A percentile compares a stretch with the other conserved stretches of the same genome.
Conservation (phyloP, 2,888 invertebrate species). For the Formica aserva region DNA sequence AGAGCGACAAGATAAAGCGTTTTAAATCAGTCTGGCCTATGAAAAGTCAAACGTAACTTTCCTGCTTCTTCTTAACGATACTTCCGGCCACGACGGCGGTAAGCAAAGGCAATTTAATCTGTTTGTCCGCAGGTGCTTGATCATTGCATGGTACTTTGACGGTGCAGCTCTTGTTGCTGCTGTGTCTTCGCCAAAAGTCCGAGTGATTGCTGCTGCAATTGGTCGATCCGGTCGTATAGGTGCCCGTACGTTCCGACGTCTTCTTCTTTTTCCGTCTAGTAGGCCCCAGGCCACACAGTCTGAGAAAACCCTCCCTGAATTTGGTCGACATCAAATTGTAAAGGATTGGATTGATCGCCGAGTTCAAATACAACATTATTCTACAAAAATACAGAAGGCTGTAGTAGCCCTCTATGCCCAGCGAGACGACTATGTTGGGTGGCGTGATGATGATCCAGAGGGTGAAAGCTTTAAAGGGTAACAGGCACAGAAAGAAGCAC, state of each 20-base stretch:
- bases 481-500: constrained; percentile 95
- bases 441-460: constrained; percentile 94
- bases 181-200: constrained; percentile 88
- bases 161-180: constrained; percentile 84
- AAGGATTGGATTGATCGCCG: constrained; percentile 95
- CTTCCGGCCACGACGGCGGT: constrained; percentile 76
- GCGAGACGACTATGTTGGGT: constrained; percentile 88
- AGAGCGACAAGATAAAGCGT: not conserved
- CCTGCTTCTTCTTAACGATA: constrained; percentile 78
- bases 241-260: constrained; percentile 73
- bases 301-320: constrained; percentile 93
- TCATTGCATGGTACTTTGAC: constrained; percentile 74
- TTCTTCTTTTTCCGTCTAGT: constrained; percentile 74
- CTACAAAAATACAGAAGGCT: constrained; percentile 94
- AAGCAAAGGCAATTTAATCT: constrained; percentile 77
- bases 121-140: constrained; percentile 72
- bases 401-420: constrained; percentile 94
- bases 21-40: not conserved
- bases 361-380: constrained; percentile 95
- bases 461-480: constrained; percentile 95
- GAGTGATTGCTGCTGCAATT: constrained; percentile 82
- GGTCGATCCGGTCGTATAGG: constrained; percentile 80
- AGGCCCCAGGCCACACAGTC: constrained; percentile 87
- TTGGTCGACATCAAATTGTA: constrained; percentile 97
- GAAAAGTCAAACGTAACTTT: constrained; percentile 80